Evolutionary conservation across 2,113 vertebrate species (phyloP), one percentile per base, ranked within the genome.

Genomic region (Hippoglossus stenolepis): DNA sequence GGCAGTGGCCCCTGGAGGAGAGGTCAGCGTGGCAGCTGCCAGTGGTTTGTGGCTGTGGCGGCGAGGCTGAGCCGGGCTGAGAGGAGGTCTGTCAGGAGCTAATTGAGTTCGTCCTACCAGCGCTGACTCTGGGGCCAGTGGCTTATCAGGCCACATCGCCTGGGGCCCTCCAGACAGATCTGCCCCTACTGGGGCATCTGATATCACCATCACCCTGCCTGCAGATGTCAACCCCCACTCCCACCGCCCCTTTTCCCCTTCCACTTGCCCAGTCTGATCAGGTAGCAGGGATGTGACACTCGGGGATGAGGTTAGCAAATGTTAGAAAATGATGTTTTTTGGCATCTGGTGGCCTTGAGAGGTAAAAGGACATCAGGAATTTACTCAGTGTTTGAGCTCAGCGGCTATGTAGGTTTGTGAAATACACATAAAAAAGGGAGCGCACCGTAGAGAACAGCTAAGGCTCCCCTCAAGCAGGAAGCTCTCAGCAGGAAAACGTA

Each of bases 21-120:
- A 90, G 93, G 93, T 93, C 92, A 92, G 77, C n/a, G 47, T 83
- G 87, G 91, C 89, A 88, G 90, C 90, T 90, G 92, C 92, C 89
- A 79, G 84, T 73, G 82, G 88, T 86, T 77, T 82, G 82, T 77
- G 80, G 86, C 86, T 86, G 87, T 85, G 89, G 81, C 67, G 82
- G 77, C 64, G 61, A 85, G 82, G 85, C 87, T 79, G 85, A 85
- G 83, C 70, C 23, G 79, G 87, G 86, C 87, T 87, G 85, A 79
- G 87, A 83, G 88, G 81, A 87, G 89, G 90, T 93, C 88, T 94
- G 92, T 93, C 92, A 93, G 87, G 88, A 93, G 93, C 92, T 95
- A 94, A 95, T 94, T 95, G 93, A 94, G 93, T 95, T 94, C 83
- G 91, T 92, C 91, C 88, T 89, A 87, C 86, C 87, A 73, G 79